Base-by-base conservation (phyloP, 2,888 invertebrate species). In the Byasa hedistus region DNA sequence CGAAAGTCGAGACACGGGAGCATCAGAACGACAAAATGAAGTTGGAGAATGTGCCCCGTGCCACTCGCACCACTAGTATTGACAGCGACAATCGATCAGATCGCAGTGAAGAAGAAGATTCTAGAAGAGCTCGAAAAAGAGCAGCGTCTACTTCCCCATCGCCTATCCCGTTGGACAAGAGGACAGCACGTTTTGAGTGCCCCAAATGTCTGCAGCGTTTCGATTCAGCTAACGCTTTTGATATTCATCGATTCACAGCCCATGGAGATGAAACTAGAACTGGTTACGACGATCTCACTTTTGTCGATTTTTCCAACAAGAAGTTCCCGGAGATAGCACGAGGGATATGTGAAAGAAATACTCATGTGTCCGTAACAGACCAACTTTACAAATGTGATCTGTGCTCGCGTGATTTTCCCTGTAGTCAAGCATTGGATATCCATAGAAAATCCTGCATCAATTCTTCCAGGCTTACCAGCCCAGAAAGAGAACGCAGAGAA, bases 321-420 rank as follows among this genome's bases (percentile, higher is more conserved):
- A 97, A 97, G 80, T 96, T 96, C 78, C 94, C 96, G 0, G 93
- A 96, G 64, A 96, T 97, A 71, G 95, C 96, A 0, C 93, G 95
- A 70, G 93, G 94, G 24, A 93, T 94, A 69, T 95, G 95, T 81
- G 96, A 96, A 77, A 93, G 94, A 68, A 84, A 79, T 61, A 76
- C 94, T 17, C 95, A 94, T 72, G 92, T 94, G 62, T 92, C 94
- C 0, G 83, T 93, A 68, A 90, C 91, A 0, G 93, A 92, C 51
- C 92, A 94, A 60, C 93, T 93, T 68, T 95, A 94, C 75, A 94
- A 95, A 78, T 96, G 96, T 79, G 93, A 94, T 68, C 93, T 94
- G 72, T 96, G 96, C 78, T 90, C 92, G 22, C 89, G 94, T 68
- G 95, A 95, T n/a, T 96, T 96, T 74, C 95, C 95, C 0, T 95